Conservation (phyloP, 2,113 vertebrate genomes). For the Pantherophis guttatus region DNA sequence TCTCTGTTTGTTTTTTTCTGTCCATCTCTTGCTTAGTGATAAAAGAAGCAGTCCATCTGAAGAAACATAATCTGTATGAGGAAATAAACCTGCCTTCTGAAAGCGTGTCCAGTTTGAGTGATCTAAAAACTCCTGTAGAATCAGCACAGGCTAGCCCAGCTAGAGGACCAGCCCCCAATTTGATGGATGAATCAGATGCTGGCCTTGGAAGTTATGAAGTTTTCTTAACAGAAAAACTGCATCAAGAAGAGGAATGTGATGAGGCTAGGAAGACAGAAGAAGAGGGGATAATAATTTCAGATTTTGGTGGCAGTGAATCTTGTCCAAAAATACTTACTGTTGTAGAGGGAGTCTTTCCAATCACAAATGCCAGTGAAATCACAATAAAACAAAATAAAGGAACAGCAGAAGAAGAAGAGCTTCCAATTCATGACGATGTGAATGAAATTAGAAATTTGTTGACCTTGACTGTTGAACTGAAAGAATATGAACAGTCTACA, state of each 20-base stretch:
- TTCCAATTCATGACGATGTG: slow-evolving; percentile 48
- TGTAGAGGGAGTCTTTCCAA: not conserved
- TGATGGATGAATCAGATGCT: slow-evolving; percentile 41
- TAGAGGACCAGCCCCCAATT: slow-evolving; percentile 24
- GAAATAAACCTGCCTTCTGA: slow-evolving; percentile 77
- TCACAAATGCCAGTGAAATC: not conserved
- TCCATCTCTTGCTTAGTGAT: slow-evolving; percentile 74
- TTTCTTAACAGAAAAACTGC: slow-evolving; percentile 29
- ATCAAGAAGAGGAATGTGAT: slow-evolving; percentile 37
- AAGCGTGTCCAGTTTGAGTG: slow-evolving; percentile 80
- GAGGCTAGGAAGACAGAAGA: not conserved
- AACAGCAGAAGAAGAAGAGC: not conserved
- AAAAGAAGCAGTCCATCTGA: slow-evolving; percentile 82
- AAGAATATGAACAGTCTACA: slow-evolving; percentile 34
- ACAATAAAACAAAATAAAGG: not conserved
- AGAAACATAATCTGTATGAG: slow-evolving; percentile 87
- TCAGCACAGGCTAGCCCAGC: slow-evolving; percentile 77
- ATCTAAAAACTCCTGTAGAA: slow-evolving; percentile 67
- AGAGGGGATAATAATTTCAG: not conserved
- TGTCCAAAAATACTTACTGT: not conserved
- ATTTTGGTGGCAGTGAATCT: not conserved
- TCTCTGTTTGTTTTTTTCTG: not conserved
- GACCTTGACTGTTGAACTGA: slow-evolving; percentile 45
- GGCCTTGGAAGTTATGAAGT: slow-evolving; percentile 49
- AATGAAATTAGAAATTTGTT: slow-evolving; percentile 68